A percentile compares a stretch with the other conserved stretches of the same genome.
Conservation (phyloP, 2,888 invertebrate genomes). For the Thumatha senex region DNA sequence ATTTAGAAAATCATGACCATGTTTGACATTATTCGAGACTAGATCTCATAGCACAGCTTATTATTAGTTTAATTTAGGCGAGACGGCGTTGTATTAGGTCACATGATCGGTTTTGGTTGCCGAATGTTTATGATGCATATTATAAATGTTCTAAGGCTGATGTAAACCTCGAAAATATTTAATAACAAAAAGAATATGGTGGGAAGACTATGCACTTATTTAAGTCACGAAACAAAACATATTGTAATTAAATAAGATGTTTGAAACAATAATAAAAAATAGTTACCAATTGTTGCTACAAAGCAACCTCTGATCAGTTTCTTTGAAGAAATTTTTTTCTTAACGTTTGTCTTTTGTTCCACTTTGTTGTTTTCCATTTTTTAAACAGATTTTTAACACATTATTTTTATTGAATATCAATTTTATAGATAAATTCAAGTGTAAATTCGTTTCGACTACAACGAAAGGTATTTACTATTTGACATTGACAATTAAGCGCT, state of each 20-base stretch:
- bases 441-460: not conserved
- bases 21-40: not conserved
- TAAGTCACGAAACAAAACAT: too few relatives aligned
- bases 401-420: not conserved
- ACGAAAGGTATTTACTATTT: not conserved
- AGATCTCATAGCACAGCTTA: not conserved
- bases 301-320: conserved; percentile 28
- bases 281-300: conserved; percentile 36
- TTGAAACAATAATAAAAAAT: not conserved
- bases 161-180: too few relatives aligned
- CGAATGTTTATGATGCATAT: too few relatives aligned
- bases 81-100: too few relatives aligned
- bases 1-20: not conserved
- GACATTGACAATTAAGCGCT: not conserved
- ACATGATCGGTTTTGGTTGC: too few relatives aligned
- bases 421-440: not conserved
- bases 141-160: too few relatives aligned
- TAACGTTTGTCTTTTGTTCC: conserved; percentile 20
- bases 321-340: conserved; percentile 18
- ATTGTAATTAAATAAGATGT: not conserved
- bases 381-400: not conserved
- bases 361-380: conserved; percentile 37
- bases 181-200: too few relatives aligned
- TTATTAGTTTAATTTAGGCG: too few relatives aligned
- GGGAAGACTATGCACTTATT: too few relatives aligned